Base-by-base conservation (phyloP, 2,113 vertebrate species). In the Asarcornis scutulata region DNA sequence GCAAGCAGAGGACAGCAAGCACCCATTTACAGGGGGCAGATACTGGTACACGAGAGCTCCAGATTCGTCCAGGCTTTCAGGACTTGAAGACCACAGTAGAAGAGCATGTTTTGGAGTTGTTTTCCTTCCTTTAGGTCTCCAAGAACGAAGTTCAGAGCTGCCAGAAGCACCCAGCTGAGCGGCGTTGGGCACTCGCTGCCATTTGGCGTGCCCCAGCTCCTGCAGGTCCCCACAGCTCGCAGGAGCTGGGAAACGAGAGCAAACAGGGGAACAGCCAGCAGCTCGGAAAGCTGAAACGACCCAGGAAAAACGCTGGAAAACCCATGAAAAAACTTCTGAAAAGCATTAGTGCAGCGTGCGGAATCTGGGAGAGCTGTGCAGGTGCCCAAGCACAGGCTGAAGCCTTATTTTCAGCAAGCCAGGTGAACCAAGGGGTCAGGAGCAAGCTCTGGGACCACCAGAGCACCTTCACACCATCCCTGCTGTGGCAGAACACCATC, bases 301-400 rank as follows among this genome's bases (percentile, higher is more conserved):
- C 6, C 63, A 64, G 72, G 0, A 52, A 60, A 88, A 77, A 62
- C 52, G 12, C 6, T 44, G 23, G 25, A 68, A 86, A 14, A 11
- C 31, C 17, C 0, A 0, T 18, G 29, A 27, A 59, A 44, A 44
- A 80, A 67, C 17, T 66, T 32, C 66, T 27, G 32, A 31, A 75
- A 78, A 89, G 48, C 31, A 15, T 5, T 22, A 34, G 31, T 29
- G 62, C 26, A 44, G 25, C 5, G 15, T 13, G n/a, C 3, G 44
- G 53, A 21, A 63, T 21, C 68, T 20, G 7, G 0, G 0, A 68
- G 74, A 77, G 71, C 23, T 44, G 31, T 38, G 13, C 42, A 1
- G 0, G 6, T 67, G 34, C n/a, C 68, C 80, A 68, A 20, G 10
- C 4, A 17, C 80, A 32, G 2, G 7, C 5, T 4, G 20, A 9